Base-by-base conservation (phyloP, 2,113 vertebrate genomes). In the Passerina amoena region DNA sequence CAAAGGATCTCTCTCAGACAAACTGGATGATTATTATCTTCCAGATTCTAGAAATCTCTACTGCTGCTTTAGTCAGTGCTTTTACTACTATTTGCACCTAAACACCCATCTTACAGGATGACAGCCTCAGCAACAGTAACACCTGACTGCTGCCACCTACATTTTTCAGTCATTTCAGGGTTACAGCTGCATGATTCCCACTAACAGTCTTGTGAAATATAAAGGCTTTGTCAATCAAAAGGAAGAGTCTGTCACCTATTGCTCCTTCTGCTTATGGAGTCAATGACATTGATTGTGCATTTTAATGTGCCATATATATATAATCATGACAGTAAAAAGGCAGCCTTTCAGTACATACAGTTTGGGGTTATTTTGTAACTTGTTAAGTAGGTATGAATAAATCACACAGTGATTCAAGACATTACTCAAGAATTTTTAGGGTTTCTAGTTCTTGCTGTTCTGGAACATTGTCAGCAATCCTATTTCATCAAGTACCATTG, bases 181-280 rank as follows among this genome's bases (percentile, higher is more conserved):
- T 50, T 85, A 63, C 21, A 95, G 71, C 68, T 93, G 35, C 51
- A 10, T 42, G 66, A 91, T 89, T 97, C 92, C 87, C 51, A 71
- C 59, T 20, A 44, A 33, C 18, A 82, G n/a, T 68, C 76, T 88
- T 51, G 77, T 3, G 35, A 92, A 63, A 48, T 37, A 92, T 3
- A 95, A 93, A 96, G 85, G 30, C 76, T 88, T 86, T 86, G 82
- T 94, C 94, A 92, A 5, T 88, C 94, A 91, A 89, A 89, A 87
- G 53, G 57, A 82, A 42, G 64, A 92, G 47, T 48, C 40, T 90
- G 66, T 75, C 79, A 91, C 66, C 79, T 80, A 37, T 77, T 90
- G 75, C 78, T 92, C 79, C 85, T 86, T 92, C 45, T 88, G 78
- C 71, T 83, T 72, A 42, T 56, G 79, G 75, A 92, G 64, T 96